phyloP scores from a whole-genome alignment of 2,113 vertebrate genomes.

The Lutjanus erythropterus region DNA sequence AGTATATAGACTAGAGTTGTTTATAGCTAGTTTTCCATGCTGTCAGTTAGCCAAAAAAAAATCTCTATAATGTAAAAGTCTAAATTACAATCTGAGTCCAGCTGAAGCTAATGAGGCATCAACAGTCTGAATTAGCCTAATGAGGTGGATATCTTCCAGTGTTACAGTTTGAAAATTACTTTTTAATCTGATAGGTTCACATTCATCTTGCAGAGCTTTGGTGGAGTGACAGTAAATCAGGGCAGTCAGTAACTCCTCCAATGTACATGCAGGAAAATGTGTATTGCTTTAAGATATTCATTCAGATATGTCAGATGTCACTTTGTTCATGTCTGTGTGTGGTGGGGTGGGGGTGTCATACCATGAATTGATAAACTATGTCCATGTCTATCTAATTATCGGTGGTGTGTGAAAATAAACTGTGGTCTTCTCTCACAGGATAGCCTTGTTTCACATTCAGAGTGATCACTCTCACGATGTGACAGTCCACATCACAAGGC shows the following conservation, averaged over 20 bases:
- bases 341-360: not conserved
- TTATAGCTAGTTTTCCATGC: too few species aligned
- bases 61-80: too few species aligned
- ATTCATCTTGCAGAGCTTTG: not conserved
- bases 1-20: too few species aligned
- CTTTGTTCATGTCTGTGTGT: not conserved
- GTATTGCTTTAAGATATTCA: not conserved
- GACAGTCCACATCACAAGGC: slow-evolving; percentile 70
- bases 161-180: not conserved
- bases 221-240: not conserved
- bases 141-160: not conserved
- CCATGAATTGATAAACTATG: slow-evolving; percentile 37
- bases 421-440: slow-evolving; percentile 14
- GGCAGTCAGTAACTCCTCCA: not conserved
- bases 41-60: too few species aligned
- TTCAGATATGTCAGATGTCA: not conserved
- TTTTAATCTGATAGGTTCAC: not conserved
- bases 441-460: slow-evolving; percentile 27
- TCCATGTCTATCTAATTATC: slow-evolving; percentile 75
- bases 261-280: not conserved
- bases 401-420: slow-evolving; percentile 58
- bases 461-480: slow-evolving; percentile 61
- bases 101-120: not conserved
- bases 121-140: not conserved
- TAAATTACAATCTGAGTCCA: not conserved